phyloP scores from a whole-genome alignment of 2,113 vertebrate genomes.

The Aptenodytes forsteri region DNA sequence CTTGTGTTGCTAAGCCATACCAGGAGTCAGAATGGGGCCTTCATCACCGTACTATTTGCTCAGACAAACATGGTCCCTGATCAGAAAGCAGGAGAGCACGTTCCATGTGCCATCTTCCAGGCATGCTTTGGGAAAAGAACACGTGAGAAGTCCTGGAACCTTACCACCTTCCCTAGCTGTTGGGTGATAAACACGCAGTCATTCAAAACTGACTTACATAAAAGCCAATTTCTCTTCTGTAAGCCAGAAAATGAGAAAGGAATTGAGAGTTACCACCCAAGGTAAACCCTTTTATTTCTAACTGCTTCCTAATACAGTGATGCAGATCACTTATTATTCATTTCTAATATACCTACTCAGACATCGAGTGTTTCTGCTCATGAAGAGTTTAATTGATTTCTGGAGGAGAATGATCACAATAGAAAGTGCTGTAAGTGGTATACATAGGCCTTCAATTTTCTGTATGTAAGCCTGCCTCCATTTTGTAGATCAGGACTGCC shows the following conservation, averaged over 20 bases:
- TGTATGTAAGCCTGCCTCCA: background rate
- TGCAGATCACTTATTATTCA: background rate
- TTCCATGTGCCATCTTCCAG: background rate
- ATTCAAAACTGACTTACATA: background rate
- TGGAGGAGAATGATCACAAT: background rate
- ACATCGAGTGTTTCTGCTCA: background rate
- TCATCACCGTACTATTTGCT: accelerated
- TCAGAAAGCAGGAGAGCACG: background rate
- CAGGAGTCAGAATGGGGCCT: background rate
- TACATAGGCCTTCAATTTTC: background rate
- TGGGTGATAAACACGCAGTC: accelerated
- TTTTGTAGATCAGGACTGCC: background rate
- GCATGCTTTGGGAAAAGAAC: background rate
- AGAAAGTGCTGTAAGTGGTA: background rate
- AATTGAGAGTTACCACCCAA: background rate
- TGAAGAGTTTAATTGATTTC: background rate
- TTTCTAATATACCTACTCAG: background rate
- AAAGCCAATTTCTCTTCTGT: background rate
- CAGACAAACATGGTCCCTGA: background rate
- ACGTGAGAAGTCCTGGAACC: background rate
- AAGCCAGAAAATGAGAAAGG: background rate
- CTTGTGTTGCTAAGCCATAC: background rate
- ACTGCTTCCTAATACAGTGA: background rate
- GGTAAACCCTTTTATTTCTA: background rate
- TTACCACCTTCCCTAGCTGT: background rate